A percentile compares a stretch with the other conserved stretches of the same genome.
These are phyloP conservation scores for Pyrochroa serraticornis DNA, from an alignment of 2,888 invertebrate genomes.

Conservation along the genomic window DNA sequence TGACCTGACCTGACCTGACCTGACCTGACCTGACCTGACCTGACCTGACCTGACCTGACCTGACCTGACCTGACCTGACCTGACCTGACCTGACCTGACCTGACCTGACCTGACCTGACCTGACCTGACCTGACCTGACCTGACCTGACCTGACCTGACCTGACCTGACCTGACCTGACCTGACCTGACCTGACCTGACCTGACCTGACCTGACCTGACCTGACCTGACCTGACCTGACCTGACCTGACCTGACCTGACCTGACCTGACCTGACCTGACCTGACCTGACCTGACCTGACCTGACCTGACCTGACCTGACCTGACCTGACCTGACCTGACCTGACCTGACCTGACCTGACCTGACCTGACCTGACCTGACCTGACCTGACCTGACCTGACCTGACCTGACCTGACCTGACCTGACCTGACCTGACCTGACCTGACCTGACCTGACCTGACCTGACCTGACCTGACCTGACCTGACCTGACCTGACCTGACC, in stretches of 20 bases:
- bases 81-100: conserved; percentile 21
- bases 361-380: conserved; percentile 13
- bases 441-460: conserved; percentile 10
- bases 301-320: conserved; percentile 13
- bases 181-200: conserved; percentile 13
- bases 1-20: conserved; percentile 16
- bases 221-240: conserved; percentile 13
- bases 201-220: conserved; percentile 13
- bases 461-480: conserved; percentile 13
- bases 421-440: conserved; percentile 6
- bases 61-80: conserved; percentile 21
- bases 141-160: conserved; percentile 17
- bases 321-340: conserved; percentile 13
- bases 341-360: conserved; percentile 13
- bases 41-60: conserved; percentile 20
- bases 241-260: conserved; percentile 13
- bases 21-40: conserved; percentile 20
- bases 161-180: conserved; percentile 13
- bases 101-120: conserved; percentile 21
- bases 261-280: conserved; percentile 13
- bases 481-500: conserved; percentile 13
- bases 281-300: conserved; percentile 13
- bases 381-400: conserved; percentile 13
- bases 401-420: conserved; percentile 8
- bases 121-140: conserved; percentile 18